phyloP scores from a whole-genome alignment of 2,888 invertebrate genomes.

The Drosophila nigricruria region DNA sequence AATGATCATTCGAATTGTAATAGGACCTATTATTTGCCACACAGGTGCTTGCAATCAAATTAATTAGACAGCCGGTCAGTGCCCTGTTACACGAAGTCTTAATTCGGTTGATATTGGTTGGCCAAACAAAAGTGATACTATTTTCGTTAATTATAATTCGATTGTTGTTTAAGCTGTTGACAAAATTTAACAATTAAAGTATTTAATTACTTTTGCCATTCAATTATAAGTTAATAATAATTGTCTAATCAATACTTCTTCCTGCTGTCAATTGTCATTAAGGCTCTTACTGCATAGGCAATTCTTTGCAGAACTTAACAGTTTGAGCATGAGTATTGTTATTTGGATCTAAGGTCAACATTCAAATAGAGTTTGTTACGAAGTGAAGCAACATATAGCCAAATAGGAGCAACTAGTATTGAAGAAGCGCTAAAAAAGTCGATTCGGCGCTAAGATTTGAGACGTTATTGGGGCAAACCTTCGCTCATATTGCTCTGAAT shows the following conservation, averaged over 20 bases:
- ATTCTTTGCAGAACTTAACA: not conserved
- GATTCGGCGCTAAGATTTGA: too few relatives aligned
- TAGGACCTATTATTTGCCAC: slow-evolving; percentile 26
- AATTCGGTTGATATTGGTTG: not conserved
- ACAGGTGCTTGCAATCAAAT: slow-evolving; percentile 24
- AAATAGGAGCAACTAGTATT: too few relatives aligned
- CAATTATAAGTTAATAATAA: not conserved
- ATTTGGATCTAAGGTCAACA: not conserved
- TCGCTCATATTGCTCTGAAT: too few relatives aligned
- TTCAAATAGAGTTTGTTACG: too few relatives aligned
- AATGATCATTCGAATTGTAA: slow-evolving; percentile 40
- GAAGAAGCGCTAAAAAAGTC: too few relatives aligned
- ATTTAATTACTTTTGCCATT: not conserved
- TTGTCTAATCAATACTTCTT: not conserved
- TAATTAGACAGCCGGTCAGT: slow-evolving; percentile 38
- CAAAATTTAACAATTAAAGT: not conserved
- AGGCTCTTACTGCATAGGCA: not conserved
- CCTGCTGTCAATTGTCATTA: too few relatives aligned
- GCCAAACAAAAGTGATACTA: not conserved
- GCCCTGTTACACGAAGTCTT: not conserved
- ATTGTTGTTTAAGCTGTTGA: too few relatives aligned
- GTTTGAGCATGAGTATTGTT: not conserved
- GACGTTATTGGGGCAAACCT: too few relatives aligned
- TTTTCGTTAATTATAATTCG: not conserved
- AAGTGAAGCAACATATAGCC: too few relatives aligned